Evolutionary conservation across 2,888 invertebrate genomes (phyloP).

Genomic region (Acleris cristana): DNA sequence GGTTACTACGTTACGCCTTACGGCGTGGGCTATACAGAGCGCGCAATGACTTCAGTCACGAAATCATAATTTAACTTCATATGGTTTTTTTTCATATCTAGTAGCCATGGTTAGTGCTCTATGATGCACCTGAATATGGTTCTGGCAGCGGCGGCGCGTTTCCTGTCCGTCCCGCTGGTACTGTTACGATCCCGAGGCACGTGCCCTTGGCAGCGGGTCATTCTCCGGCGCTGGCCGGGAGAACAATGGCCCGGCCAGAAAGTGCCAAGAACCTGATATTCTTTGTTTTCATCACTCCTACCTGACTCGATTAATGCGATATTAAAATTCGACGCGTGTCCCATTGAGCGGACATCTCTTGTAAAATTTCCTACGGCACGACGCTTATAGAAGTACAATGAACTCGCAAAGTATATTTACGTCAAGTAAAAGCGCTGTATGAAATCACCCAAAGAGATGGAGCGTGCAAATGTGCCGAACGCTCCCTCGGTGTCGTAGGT

Average conservation of each 20-base stretch:
- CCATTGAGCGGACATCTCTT: slow-evolving; percentile 66
- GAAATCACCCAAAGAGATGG: slow-evolving; percentile 25
- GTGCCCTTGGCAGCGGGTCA: slow-evolving; percentile 71
- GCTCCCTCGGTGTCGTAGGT: slow-evolving; percentile 20
- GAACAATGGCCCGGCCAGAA: slow-evolving; percentile 74
- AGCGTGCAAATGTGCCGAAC: slow-evolving; percentile 35
- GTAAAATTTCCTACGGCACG: slow-evolving; percentile 68
- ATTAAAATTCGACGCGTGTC: slow-evolving; percentile 78
- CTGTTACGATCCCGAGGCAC: slow-evolving; percentile 61
- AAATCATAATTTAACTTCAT: slow-evolving; percentile 42
- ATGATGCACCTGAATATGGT: too few relatives aligned
- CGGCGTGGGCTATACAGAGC: slow-evolving; percentile 53
- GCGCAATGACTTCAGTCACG: slow-evolving; percentile 61
- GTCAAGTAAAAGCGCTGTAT: slow-evolving; percentile 11
- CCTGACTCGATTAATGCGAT: slow-evolving; percentile 65
- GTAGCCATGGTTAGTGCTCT: too few relatives aligned
- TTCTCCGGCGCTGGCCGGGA: slow-evolving; percentile 62
- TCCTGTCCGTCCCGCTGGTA: slow-evolving; percentile 64
- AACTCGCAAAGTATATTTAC: slow-evolving; percentile 55
- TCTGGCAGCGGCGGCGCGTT: slow-evolving; percentile 47
- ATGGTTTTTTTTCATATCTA: not conserved
- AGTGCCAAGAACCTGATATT: slow-evolving; percentile 65
- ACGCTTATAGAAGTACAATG: slow-evolving; percentile 67
- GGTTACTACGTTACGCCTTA: slow-evolving; percentile 75
- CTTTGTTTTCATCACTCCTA: slow-evolving; percentile 70